Evolutionary conservation across 2,113 vertebrate species (phyloP), one percentile per base, ranked within the genome.

Genomic region (Amia ocellicauda): DNA sequence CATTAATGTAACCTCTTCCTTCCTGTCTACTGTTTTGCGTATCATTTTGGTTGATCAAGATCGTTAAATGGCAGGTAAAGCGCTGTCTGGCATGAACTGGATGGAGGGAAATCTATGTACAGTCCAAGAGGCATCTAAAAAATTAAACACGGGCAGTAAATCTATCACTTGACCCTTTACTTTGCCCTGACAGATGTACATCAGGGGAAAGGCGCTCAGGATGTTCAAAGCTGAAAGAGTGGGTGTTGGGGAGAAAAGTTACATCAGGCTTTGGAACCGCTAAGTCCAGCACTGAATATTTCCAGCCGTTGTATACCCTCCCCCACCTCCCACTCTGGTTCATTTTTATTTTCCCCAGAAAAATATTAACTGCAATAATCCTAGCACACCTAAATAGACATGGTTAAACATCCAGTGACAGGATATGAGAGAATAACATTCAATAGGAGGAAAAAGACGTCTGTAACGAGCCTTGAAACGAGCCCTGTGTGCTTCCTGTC

Each of bases 401-500:
- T n/a, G n/a, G n/a, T n/a, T n/a, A n/a, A n/a, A 63, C 58, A n/a
- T 55, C 56, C 26, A 53, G 59, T 20, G 60, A 73, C 64, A 71
- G 56, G 62, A 72, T 70, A 66, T 69, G 69, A 73, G 70, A 59
- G 49, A 71, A 69, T 67, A 66, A 70, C 60, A 58, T 52, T 76
- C 77, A 69, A 64, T 69, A 53, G 58, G 64, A 78, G 78, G 73
- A 72, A 29, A 73, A 73, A 71, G 55, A 62, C 69, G 64, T 71
- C 49, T 62, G 71, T n/a, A 72, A 70, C 27, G 20, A 59, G 50
- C 60, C 24, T 55, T 77, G 43, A 69, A 72, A 62, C 41, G 53
- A 19, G 53, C 14, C 7, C 27, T 78, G 71, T 78, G 78, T 70
- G 80, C 70, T 7, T 73, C 83, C 0, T n/a, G 85, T 43, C 70